Evolutionary conservation across 2,797 vertebrate genomes (phyloP).

Genomic region (Phoebastria nigripes): DNA sequence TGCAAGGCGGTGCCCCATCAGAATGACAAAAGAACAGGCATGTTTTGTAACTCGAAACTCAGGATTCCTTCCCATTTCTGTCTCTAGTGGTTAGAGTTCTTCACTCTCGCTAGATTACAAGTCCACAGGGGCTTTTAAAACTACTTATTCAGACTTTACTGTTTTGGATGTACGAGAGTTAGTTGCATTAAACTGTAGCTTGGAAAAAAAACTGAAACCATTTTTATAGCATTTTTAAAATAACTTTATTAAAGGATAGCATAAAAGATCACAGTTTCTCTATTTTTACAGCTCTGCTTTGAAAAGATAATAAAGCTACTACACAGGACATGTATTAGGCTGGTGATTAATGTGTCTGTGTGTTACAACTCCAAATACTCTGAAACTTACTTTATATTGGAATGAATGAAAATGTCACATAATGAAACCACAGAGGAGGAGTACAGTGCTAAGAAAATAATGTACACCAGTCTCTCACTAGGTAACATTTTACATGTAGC

Average conservation of each 20-base stretch:
- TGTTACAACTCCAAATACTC: background rate
- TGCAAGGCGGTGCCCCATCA: background rate
- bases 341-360: conserved; percentile 56
- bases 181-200: conserved; percentile 57
- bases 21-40: conserved; percentile 44
- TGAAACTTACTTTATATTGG: conserved; percentile 20
- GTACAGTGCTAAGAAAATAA: conserved; percentile 2
- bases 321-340: conserved; percentile 42
- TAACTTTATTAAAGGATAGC: conserved; percentile 63
- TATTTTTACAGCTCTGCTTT: conserved; percentile 57
- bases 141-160: conserved; percentile 71
- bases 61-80: conserved; percentile 60
- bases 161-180: conserved; percentile 67
- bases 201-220: conserved; percentile 38
- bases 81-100: conserved; percentile 66
- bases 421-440: conserved; percentile 26
- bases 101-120: conserved; percentile 65
- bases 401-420: conserved; percentile 57
- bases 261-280: conserved; percentile 67
- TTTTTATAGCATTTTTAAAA: conserved; percentile 68
- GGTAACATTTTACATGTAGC: conserved; percentile 19
- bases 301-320: conserved; percentile 64
- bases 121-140: conserved; percentile 71
- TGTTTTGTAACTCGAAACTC: conserved; percentile 47
- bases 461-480: background rate